Evolutionary conservation across 2,797 vertebrate genomes (phyloP), one percentile per base, ranked within the genome.

Genomic region (Notolepis coatsorum): DNA sequence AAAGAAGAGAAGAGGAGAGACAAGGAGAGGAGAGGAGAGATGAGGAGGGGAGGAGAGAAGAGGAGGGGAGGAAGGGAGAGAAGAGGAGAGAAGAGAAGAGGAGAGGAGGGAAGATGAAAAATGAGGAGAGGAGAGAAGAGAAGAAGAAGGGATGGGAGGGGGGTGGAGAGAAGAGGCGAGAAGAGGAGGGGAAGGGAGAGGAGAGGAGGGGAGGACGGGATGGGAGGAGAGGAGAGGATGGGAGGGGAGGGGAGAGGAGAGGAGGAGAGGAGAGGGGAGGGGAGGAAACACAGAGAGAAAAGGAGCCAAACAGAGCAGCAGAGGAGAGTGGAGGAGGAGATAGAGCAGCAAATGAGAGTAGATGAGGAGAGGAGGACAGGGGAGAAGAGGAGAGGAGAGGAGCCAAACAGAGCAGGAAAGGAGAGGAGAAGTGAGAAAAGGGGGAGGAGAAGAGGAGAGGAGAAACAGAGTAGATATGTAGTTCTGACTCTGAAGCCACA

Each of bases 401-500:
- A n/a, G n/a, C n/a, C n/a, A n/a, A n/a, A n/a, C n/a, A n/a, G n/a
- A n/a, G n/a, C n/a, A n/a, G n/a, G n/a, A n/a, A n/a, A n/a, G n/a
- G n/a, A n/a, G n/a, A n/a, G n/a, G n/a, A n/a, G n/a, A n/a, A n/a
- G n/a, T n/a, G n/a, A n/a, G n/a, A n/a, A n/a, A n/a, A n/a, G n/a
- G n/a, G n/a, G n/a, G n/a, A n/a, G n/a, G n/a, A n/a, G n/a, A n/a
- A n/a, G n/a, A n/a, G 80, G 72, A 33, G 35, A 55, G 64, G 57
- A 76, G 73, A 79, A n/a, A 2, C n/a, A n/a, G 17, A 7, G 17
- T 9, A 8, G 51, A 61, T 62, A 72, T 75, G 27, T 25, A 70
- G 71, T 73, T 85, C 84, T 73, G 79, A 85, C 73, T 73, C 61
- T 33, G 41, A 68, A 73, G 71, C 71, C 81, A 82, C 70, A 6